Conservation (phyloP, 2,797 vertebrate genomes). For the Falco peregrinus region DNA sequence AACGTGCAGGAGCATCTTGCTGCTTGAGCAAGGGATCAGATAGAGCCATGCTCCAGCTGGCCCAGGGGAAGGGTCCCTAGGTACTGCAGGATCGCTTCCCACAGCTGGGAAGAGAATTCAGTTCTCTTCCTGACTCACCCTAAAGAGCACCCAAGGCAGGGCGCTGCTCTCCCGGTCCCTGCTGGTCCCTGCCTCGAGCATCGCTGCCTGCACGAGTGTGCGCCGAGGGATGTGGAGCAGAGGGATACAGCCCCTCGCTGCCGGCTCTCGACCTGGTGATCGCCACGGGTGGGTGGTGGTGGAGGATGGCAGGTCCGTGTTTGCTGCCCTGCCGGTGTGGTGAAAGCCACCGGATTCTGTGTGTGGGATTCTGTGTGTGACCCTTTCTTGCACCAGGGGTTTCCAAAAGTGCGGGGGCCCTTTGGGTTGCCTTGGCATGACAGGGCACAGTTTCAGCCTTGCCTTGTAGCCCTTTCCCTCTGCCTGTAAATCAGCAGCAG, state of each 20-base stretch:
- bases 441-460: neutral
- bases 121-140: neutral
- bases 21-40: neutral
- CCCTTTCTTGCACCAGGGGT: neutral
- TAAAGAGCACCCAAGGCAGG: neutral
- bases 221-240: rapidly evolving
- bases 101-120: neutral
- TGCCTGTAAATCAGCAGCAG: rapidly evolving
- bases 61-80: neutral
- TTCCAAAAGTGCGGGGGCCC: neutral
- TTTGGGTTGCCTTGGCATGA: neutral
- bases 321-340: neutral
- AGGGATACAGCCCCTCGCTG: neutral
- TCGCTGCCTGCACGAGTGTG: neutral
- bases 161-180: neutral
- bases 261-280: rapidly evolving
- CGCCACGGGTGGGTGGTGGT: neutral
- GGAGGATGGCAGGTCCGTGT: rapidly evolving
- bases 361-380: neutral
- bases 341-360: rapidly evolving
- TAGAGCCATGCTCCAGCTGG: neutral
- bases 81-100: neutral
- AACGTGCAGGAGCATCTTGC: neutral
- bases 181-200: neutral
- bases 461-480: neutral